Evolutionary conservation across 2,888 invertebrate genomes (phyloP), one percentile per base, ranked within the genome.

Genomic region (Neocrepidodera transversa): DNA sequence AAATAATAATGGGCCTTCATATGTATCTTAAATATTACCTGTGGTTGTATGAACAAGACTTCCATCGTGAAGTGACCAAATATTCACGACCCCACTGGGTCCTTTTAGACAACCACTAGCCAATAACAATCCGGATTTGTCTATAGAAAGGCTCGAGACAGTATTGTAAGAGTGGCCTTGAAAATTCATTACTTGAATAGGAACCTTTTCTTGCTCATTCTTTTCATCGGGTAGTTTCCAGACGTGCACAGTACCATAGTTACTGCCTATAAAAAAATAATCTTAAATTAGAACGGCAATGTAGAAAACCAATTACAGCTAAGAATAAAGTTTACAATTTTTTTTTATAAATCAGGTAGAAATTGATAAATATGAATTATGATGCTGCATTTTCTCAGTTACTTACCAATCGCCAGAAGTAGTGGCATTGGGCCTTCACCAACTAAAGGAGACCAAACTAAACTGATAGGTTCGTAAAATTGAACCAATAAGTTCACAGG

Each of bases 31-130:
- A n/a, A n/a, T 14, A 20, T 30, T 48, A 48, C 85, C 85, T 8
- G 82, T 80, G 17, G 81, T 74, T 0, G 85, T 85, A 67, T 85
- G 82, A 5, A 85, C 76, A 38, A 86, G 73, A 58, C 81, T 81
- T 0, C 84, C 85, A 73, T 85, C 83, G 73, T 83, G 79, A 13
- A 87, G 74, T 0, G 85, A 84, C 86, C 86, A 87, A 54, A 87
- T 80, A 69, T 87, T 86, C 2, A 86, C 79, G 64, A 85, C 80
- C 4, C 85, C 85, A 57, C 73, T 76, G 5, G 72, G 69, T n/a
- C 69, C 79, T 71, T 81, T 80, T 2, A 76, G 67, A 68, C 81
- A 82, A 62, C 85, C 85, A 62, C 84, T 82, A 0, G 84, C 85
- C 54, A 87, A 70, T 63, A 86, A 76, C 32, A 83, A 74, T 1